phyloP scores from a whole-genome alignment of 2,797 vertebrate species.

The Cuculus canorus region DNA sequence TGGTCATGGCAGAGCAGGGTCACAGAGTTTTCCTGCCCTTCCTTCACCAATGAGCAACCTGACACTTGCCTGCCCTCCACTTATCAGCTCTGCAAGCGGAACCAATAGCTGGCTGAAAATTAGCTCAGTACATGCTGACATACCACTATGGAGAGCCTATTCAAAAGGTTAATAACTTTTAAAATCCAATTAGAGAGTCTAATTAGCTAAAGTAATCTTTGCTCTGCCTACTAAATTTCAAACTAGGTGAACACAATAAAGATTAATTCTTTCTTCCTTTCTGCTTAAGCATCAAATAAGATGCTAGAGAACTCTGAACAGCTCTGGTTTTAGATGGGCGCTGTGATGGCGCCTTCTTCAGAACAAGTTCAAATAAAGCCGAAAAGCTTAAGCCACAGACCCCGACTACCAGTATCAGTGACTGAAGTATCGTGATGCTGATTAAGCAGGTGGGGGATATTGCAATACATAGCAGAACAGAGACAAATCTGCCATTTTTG shows the following conservation, averaged over 20 bases:
- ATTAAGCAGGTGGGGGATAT: not conserved
- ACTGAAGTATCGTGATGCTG: not conserved
- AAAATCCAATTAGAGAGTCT: slow-evolving; percentile 39
- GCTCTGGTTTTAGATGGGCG: not conserved
- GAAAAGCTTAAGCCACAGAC: not conserved
- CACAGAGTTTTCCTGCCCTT: not conserved
- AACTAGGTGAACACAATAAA: slow-evolving; percentile 3
- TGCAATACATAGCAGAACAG: too few relatives aligned
- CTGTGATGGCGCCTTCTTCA: accelerated
- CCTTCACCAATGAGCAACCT: not conserved
- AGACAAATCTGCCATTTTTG: not conserved
- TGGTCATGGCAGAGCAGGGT: not conserved
- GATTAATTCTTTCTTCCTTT: not conserved
- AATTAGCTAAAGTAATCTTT: slow-evolving; percentile 58
- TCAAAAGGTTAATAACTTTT: slow-evolving; percentile 54
- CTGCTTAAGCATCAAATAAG: not conserved
- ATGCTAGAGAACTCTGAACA: not conserved
- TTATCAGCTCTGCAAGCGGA: not conserved
- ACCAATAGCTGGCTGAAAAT: not conserved
- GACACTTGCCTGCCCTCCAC: not conserved
- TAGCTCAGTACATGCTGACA: slow-evolving; percentile 3
- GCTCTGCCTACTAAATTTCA: slow-evolving; percentile 27
- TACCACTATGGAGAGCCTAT: not conserved
- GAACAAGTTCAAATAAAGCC: not conserved
- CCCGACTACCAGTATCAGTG: accelerated